A percentile compares a stretch with the other conserved stretches of the same genome.
phyloP scores from a whole-genome alignment of 2,888 invertebrate species.

The Euphydryas editha region DNA sequence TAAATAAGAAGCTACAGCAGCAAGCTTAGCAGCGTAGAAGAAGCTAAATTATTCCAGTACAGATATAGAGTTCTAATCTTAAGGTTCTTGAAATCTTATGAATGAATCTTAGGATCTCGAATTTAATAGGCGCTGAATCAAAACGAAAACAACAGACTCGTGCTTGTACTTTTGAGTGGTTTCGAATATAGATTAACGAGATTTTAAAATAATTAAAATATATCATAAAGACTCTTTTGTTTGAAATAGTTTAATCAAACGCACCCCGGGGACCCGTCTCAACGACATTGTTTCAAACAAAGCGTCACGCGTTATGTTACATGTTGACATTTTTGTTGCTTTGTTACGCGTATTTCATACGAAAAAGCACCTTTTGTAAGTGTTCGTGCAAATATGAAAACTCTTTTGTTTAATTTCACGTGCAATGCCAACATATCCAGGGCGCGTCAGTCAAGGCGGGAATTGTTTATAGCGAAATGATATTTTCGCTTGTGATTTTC shows the following conservation, averaged over 20 bases:
- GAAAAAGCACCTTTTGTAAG: slow-evolving; percentile 62
- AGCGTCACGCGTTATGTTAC: slow-evolving; percentile 47
- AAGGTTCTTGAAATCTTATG: no score
- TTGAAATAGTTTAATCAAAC: slow-evolving; percentile 32
- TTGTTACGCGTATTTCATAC: slow-evolving; percentile 69
- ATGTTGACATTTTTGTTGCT: slow-evolving; percentile 75
- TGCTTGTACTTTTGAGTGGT: no score
- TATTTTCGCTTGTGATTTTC: slow-evolving; percentile 4
- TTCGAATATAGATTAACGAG: no score
- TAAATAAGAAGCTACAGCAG: no score
- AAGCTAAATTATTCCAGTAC: no score
- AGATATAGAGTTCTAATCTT: no score
- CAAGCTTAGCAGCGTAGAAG: no score
- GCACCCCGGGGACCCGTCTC: slow-evolving; percentile 15
- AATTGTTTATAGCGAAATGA: not conserved
- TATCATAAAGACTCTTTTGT: not conserved
- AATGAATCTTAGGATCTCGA: no score
- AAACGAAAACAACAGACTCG: no score
- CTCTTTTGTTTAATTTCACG: slow-evolving; percentile 52
- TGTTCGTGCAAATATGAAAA: slow-evolving; percentile 56
- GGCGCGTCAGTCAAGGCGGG: not conserved
- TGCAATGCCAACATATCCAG: slow-evolving; percentile 26
- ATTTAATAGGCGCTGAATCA: no score
- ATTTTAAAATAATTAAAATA: not conserved
- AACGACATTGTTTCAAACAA: slow-evolving; percentile 50